Evolutionary conservation across 1,140 invertebrate species (phyloP), one percentile per base, ranked within the genome.

Genomic region (Bombus turneri): DNA sequence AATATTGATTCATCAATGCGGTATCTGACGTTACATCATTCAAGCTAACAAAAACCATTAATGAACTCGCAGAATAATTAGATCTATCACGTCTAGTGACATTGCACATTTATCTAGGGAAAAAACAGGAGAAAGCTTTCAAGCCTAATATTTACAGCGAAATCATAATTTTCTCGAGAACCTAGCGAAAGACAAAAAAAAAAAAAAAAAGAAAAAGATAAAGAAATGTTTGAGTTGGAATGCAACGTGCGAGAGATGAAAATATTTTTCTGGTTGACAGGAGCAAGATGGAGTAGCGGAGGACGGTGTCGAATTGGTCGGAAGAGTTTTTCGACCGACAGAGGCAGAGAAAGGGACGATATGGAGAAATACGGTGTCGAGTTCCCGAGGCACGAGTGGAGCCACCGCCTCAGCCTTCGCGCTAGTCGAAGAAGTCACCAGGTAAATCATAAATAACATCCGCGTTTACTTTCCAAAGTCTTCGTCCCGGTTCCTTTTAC

Each of bases 311-410:
- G 59, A 28, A n/a, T n/a, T 62, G 59, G 59, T 62, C 59, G 59
- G 28, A 62, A 62, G 59, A 62, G 28, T n/a, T n/a, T n/a, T 62
- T 62, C 59, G 59, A 12, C 59, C 5, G 62, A 64, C 13, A 9
- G 6, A 31, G 64, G 6, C 3, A 34, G 13, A 28, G n/a, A 31
- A 15, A 15, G n/a, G n/a, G n/a, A 64, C 41, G 77, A 88, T 57
- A 91, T 89, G 91, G 88, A 91, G 25, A 91, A 90, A 82, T 91
- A 95, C 81, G 94, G 94, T 39, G 92, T 92, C 88, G 95, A 95
- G 76, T 94, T 95, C 86, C 95, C 95, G 85, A 95, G 95, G 86
- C 94, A 96, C 57, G 96, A 96, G 79, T 96, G 96, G 96, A 96
- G 96, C 87, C 96, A 96, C 80, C 93, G 96, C 69, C 94, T 96